Evolutionary conservation across 2,113 vertebrate species (phyloP).

Genomic region (Dicrurus megarhynchus): DNA sequence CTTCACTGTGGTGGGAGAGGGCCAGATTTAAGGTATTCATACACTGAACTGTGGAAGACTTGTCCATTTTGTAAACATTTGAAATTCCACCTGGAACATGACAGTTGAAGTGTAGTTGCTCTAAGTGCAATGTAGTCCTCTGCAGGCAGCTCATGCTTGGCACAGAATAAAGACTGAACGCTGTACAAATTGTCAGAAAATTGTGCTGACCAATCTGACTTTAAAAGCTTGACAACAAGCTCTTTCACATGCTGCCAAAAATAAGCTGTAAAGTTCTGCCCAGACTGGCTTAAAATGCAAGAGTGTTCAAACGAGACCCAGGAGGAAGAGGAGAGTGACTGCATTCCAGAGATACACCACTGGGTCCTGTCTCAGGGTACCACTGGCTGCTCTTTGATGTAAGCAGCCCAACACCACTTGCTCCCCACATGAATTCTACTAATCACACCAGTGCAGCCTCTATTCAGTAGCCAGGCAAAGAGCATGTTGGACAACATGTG

Average conservation of each 20-base stretch:
- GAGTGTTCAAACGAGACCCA: not conserved
- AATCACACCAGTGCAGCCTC: not conserved
- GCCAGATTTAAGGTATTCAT: not conserved
- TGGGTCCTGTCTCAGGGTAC: not conserved
- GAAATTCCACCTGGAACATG: not conserved
- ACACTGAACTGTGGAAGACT: not conserved
- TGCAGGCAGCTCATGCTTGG: not conserved
- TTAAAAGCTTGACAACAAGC: not conserved
- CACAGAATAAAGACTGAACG: not conserved
- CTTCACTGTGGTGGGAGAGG: not conserved
- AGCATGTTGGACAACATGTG: not conserved
- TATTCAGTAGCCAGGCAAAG: not conserved
- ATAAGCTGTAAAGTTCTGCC: not conserved
- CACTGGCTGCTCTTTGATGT: not conserved
- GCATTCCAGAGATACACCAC: not conserved
- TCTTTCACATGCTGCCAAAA: not conserved
- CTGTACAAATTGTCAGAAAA: not conserved
- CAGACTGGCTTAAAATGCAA: not conserved
- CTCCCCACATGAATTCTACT: not conserved
- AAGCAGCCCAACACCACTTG: rapidly evolving
- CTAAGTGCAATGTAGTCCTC: not conserved
- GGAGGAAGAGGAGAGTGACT: not conserved
- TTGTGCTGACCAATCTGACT: not conserved
- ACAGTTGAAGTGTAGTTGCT: not conserved
- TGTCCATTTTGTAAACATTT: not conserved